Conservation (phyloP, 2,888 invertebrate genomes). For the Pyrochroa serraticornis region DNA sequence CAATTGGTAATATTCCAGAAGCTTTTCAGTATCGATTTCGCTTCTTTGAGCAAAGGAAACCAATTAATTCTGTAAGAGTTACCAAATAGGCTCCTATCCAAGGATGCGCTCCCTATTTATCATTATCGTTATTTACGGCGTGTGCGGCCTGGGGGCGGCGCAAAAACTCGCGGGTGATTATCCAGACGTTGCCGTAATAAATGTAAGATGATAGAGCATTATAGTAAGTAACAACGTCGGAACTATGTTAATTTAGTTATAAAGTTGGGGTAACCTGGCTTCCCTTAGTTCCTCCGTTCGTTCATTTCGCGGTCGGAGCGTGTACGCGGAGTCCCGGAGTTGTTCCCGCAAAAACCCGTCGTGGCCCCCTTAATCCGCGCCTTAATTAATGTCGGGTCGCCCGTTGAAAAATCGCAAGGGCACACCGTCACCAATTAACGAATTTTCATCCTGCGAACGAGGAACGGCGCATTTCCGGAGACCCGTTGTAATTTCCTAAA, state of each 20-base stretch:
- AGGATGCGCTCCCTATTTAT: too few species aligned
- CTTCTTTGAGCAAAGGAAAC: too few species aligned
- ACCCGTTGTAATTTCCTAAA: conserved; percentile 17
- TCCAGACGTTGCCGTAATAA: conserved; percentile 32
- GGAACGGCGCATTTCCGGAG: too few species aligned
- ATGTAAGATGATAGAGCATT: conserved; percentile 38
- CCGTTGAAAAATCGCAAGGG: conserved; percentile 12
- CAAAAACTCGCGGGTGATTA: conserved; percentile 26
- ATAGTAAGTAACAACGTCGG: conserved; percentile 44
- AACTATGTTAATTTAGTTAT: conserved; percentile 56
- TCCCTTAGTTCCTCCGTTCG: conserved; percentile 33
- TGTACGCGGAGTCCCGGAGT: conserved; percentile 3
- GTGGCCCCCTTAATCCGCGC: conserved; percentile 8
- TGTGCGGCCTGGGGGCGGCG: background rate
- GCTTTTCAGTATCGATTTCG: too few species aligned
- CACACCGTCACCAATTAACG: background rate
- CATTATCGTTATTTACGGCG: too few species aligned
- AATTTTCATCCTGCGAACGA: too few species aligned
- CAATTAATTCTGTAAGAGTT: too few species aligned
- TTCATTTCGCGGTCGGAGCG: conserved; percentile 14
- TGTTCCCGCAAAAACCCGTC: conserved; percentile 9
- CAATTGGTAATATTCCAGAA: too few species aligned
- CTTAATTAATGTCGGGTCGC: conserved; percentile 11
- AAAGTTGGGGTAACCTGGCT: conserved; percentile 49
- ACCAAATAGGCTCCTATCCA: too few species aligned